Evolutionary conservation across 2,888 invertebrate species (phyloP).

Genomic region (Cephus pygmeus): DNA sequence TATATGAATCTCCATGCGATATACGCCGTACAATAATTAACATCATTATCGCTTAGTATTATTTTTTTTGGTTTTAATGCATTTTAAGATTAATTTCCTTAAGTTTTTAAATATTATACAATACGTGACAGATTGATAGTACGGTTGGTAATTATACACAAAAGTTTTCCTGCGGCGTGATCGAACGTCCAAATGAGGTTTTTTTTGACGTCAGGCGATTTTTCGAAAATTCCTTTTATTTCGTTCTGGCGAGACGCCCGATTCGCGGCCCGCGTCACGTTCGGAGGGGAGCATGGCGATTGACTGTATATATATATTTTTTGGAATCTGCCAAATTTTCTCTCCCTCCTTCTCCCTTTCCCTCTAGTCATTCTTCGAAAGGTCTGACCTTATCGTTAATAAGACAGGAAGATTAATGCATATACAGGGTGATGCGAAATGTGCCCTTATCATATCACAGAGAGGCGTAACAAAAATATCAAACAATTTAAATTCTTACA

Average conservation of each 20-base stretch:
- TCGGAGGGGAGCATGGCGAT: background rate
- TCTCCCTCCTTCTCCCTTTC: background rate
- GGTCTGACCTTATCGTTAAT: constrained; percentile 43
- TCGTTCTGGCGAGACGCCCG: background rate
- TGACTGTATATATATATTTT: background rate
- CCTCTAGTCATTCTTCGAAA: constrained; percentile 27
- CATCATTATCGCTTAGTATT: constrained; percentile 29
- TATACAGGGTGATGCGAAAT: constrained; percentile 59
- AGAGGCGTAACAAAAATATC: constrained; percentile 63
- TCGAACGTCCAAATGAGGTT: background rate
- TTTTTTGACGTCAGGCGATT: background rate
- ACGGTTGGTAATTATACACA: background rate
- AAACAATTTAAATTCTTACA: constrained; percentile 55
- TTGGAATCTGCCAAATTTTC: background rate
- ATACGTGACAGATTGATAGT: constrained; percentile 7
- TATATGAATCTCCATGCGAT: constrained; percentile 12
- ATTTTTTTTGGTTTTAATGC: constrained; percentile 34
- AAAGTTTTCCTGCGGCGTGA: background rate
- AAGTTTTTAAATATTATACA: constrained; percentile 23
- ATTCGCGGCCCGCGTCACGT: background rate
- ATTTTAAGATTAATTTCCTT: constrained; percentile 28
- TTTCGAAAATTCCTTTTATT: background rate
- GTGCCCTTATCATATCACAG: constrained; percentile 65
- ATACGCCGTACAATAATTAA: constrained; percentile 35
- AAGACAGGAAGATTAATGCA: constrained; percentile 53